Conservation (phyloP, 1,140 invertebrate species). For the Hycleus cichorii region DNA sequence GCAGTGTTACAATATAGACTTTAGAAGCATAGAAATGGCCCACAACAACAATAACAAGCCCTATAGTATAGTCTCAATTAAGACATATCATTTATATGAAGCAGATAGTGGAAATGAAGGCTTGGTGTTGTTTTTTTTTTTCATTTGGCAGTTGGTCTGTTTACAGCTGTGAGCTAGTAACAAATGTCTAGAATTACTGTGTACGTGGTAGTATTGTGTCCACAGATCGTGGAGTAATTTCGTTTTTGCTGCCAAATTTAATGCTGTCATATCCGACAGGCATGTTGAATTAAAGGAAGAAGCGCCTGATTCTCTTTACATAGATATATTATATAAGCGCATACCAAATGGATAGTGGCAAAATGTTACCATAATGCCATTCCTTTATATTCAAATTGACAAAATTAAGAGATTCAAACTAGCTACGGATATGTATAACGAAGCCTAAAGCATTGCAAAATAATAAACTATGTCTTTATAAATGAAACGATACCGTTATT, state of each 20-base stretch:
- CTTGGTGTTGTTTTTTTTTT: neutral
- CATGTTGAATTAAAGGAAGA: too few species aligned
- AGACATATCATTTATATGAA: conserved; percentile 16
- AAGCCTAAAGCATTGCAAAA: too few species aligned
- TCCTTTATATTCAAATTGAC: too few species aligned
- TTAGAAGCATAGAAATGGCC: neutral
- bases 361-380: too few species aligned
- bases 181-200: conserved; percentile 11
- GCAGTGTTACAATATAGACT: conserved; percentile 7
- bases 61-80: conserved; percentile 10
- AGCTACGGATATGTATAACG: too few species aligned
- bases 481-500: too few species aligned
- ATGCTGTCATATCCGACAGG: conserved; percentile 7
- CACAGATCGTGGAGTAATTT: conserved; percentile 13
- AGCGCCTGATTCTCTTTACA: too few species aligned
- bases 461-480: too few species aligned
- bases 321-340: too few species aligned
- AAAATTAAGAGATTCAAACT: too few species aligned
- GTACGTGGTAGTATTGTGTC: conserved; percentile 10
- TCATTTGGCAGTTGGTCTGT: conserved; percentile 11
- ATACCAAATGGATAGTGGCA: too few species aligned
- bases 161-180: conserved; percentile 12
- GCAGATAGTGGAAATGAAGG: neutral
- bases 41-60: neutral
- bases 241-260: conserved; percentile 13